Evolutionary conservation across 2,888 invertebrate species (phyloP), one percentile per base, ranked within the genome.

Genomic region (Cynaeus angustus): DNA sequence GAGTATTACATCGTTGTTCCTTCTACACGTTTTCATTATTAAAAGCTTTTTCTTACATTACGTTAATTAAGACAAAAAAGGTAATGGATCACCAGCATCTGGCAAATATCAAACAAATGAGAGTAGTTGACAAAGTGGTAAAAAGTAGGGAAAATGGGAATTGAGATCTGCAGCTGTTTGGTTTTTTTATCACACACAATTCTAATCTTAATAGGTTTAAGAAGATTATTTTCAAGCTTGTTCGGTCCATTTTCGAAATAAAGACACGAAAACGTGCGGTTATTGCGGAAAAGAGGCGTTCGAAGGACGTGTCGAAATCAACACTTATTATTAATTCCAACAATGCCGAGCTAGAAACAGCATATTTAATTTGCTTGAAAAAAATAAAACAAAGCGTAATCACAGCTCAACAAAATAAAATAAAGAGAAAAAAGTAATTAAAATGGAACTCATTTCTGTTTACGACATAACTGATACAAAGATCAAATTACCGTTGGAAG

Each of bases 391-490:
- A 30, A 14, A 38, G 16, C 26, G 62, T 46, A 62, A 62, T 62
- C 62, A 62, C 38, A 62, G 26, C 30, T 26, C 50, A 37, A 46
- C 45, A 62, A 13, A 16, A 62, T 38, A 50, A 62, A 62, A 62
- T 59, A 38, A 10, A 37, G 16, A 48, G 62, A 50, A 62, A 50
- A 62, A 50, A 41, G 62, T 38, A 62, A 62, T 62, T 62, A 62
- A 50, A 62, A 62, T 50, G 62, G 14, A 38, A 62, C 10, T 50
- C 21, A 50, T 62, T 62, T 38, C 33, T 62, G 62, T 38, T 62
- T 62, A 62, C 50, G 62, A 50, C 62, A 62, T 50, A 62, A 62
- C 37, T 26, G 62, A 62, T 62, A 38, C 26, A 62, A 62, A 50
- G 50, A 50, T 62, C 48, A 62, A 37, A 62, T 50, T 50, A 62